Conservation (phyloP, 2,888 invertebrate genomes). For the Andrena flavipes region DNA sequence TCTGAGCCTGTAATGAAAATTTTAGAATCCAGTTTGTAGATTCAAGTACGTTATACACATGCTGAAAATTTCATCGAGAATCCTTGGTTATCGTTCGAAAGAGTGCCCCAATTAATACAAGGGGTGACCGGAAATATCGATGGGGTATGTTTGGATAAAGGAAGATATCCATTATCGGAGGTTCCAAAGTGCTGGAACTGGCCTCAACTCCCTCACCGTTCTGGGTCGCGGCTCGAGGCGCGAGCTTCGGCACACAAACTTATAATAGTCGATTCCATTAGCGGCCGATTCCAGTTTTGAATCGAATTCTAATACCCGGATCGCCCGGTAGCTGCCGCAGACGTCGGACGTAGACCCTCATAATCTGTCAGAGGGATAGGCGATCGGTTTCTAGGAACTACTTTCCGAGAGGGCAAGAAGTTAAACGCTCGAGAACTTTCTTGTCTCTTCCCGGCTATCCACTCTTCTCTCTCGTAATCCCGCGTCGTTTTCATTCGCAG, state of each 20-base stretch:
- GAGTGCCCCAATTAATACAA: conserved; percentile 8
- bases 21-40: too few species aligned
- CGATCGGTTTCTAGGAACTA: conserved; percentile 42
- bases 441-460: conserved; percentile 1
- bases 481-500: conserved; percentile 30
- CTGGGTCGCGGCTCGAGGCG: background rate
- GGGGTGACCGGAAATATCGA: conserved; percentile 27
- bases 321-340: conserved; percentile 4
- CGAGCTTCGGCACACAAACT: conserved; percentile 39
- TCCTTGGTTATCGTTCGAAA: background rate
- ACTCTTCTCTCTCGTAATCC: conserved; percentile 26
- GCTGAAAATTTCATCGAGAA: background rate
- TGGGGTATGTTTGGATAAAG: conserved; percentile 25
- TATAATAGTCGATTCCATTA: conserved; percentile 53
- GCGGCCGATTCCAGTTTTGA: conserved; percentile 34
- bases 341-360: conserved; percentile 16
- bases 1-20: too few species aligned
- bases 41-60: background rate
- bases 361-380: conserved; percentile 37
- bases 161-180: conserved; percentile 36
- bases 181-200: background rate
- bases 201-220: conserved; percentile 8
- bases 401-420: conserved; percentile 26
- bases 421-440: conserved; percentile 62
- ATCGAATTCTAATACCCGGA: conserved; percentile 38